Conservation (phyloP, 2,888 invertebrate species). For the Nephrotoma appendiculata region DNA sequence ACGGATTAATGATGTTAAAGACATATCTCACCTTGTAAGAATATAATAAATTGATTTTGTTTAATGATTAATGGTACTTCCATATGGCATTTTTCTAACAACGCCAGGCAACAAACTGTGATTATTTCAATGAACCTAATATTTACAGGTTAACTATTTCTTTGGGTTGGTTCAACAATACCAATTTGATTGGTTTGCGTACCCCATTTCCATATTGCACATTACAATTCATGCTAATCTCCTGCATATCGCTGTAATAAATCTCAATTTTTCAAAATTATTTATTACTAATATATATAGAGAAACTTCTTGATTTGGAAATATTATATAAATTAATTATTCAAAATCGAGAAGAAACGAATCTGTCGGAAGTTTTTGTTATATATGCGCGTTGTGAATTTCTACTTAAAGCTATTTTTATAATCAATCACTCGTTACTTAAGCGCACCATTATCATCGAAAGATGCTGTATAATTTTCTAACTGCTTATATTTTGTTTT, state of each 20-base stretch:
- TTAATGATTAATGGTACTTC: no score
- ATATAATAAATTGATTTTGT: no score
- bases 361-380: not conserved
- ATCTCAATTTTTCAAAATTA: not conserved
- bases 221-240: not conserved
- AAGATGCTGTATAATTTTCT: not conserved
- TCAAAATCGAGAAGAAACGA: not conserved
- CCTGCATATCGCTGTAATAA: not conserved
- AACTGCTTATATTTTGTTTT: not conserved
- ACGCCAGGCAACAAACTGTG: no score
- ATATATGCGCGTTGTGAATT: not conserved
- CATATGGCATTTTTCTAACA: no score
- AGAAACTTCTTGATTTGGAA: not conserved
- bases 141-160: no score
- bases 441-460: not conserved
- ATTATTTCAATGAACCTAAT: no score
- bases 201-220: not conserved
- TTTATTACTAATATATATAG: not conserved
- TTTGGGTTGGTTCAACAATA: no score
- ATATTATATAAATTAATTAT: not conserved
- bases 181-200: not conserved
- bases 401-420: not conserved
- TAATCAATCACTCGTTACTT: not conserved
- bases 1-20: no score
- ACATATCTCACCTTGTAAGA: no score